Base-by-base conservation (phyloP, 2,888 invertebrate species). In the Protodeltote pygarga region DNA sequence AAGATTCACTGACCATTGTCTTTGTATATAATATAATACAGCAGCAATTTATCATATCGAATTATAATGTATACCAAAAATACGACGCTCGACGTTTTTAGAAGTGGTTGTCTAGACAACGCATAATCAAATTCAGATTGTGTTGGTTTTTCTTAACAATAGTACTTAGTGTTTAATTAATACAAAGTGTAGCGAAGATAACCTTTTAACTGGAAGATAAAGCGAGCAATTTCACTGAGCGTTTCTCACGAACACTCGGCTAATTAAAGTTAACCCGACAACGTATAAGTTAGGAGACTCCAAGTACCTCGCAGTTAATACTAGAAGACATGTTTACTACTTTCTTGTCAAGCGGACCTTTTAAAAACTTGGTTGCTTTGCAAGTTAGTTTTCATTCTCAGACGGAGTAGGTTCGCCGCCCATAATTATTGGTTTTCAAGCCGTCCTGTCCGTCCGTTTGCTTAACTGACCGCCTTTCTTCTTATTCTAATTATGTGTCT, bases 171-270 rank as follows among this genome's bases (percentile, higher is more conserved):
- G 49, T 63, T 45, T 59, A 63, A 63, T 55, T 66, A 64, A 64
- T 52, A 53, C 61, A 41, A 54, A 47, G 44, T 39, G 31, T 41
- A 62, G 45, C 16, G 37, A 5, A 63, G 73, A 74, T 74, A 71
- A 73, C 74, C 75, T 76, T 65, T 68, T 68, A 61, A 63, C 55
- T 61, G 24, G 9, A 16, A 65, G 68, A 75, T 74, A 71, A 66
- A 53, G 48, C 41, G 47, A 35, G 44, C 52, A 72, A 61, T 72
- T 75, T 66, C 60, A 51, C 67, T 58, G 63, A 48, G 46, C 52
- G 54, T 38, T 58, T 67, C 65, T 58, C 65, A 67, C 58, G 61
- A 65, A 28, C 29, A 35, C 34, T 50, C 25, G 32, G 40, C 64
- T 64, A 64, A 66, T 63, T 66, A 60, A 66, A 46, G 19, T 59